These are phyloP conservation scores for Rhyacophila evoluta DNA, from an alignment of 2,888 invertebrate species.

Conservation along the genomic window DNA sequence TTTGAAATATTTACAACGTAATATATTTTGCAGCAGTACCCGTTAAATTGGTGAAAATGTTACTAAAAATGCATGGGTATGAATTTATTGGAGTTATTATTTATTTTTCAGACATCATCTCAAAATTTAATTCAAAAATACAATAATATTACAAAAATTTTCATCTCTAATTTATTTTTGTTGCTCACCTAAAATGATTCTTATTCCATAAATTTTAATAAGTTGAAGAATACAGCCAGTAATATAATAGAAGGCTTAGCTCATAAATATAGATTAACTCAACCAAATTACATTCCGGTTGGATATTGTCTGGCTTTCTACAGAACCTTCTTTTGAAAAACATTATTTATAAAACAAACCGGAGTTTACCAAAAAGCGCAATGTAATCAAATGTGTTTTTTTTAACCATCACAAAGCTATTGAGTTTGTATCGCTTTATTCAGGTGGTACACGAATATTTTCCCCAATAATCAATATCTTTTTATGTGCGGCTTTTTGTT, in stretches of 20 bases:
- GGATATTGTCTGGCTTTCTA: background rate
- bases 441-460: conserved; percentile 6
- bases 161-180: background rate
- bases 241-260: background rate
- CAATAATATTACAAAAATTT: no score
- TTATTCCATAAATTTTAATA: background rate
- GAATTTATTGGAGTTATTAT: no score
- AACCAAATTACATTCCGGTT: background rate
- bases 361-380: background rate
- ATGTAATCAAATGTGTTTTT: conserved; percentile 17
- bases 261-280: conserved; percentile 7
- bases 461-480: background rate
- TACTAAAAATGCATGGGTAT: no score
- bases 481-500: background rate
- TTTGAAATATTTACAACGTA: no score
- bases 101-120: no score
- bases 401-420: background rate
- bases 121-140: no score
- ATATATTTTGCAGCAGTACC: no score
- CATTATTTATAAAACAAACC: background rate
- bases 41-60: no score
- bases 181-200: background rate
- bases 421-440: background rate
- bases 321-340: background rate
- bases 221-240: background rate